Conservation (phyloP, 2,888 invertebrate species). For the Acleris literana region DNA sequence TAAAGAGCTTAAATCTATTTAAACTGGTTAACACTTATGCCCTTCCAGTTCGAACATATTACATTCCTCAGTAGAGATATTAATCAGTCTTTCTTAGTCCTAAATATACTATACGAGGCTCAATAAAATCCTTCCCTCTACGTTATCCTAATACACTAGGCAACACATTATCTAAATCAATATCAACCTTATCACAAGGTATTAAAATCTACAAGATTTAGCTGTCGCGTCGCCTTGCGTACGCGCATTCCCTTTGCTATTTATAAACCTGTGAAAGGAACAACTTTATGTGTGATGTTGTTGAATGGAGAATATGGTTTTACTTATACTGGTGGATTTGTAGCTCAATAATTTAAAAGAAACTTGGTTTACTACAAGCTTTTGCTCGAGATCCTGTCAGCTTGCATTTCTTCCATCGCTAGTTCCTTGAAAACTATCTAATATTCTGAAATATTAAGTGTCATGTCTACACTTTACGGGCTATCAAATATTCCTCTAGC, state of each 20-base stretch:
- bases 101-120: constrained; percentile 56
- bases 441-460: no score
- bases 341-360: background rate
- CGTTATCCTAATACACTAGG: constrained; percentile 46
- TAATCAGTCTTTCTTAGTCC: constrained; percentile 56
- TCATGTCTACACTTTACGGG: no score
- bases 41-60: background rate
- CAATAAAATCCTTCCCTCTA: constrained; percentile 58
- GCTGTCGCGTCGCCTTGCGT: constrained; percentile 42
- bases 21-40: constrained; percentile 2
- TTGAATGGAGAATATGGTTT: constrained; percentile 61
- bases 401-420: no score
- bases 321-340: background rate
- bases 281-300: constrained; percentile 62
- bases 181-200: constrained; percentile 6
- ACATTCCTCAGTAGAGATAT: constrained; percentile 49
- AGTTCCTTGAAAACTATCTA: no score
- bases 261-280: constrained; percentile 69
- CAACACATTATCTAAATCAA: background rate
- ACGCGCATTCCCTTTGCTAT: constrained; percentile 68
- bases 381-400: no score
- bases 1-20: background rate
- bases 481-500: no score
- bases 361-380: background rate
- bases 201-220: background rate